Conservation (phyloP, 2,888 invertebrate genomes). For the Andrena trimmerana region DNA sequence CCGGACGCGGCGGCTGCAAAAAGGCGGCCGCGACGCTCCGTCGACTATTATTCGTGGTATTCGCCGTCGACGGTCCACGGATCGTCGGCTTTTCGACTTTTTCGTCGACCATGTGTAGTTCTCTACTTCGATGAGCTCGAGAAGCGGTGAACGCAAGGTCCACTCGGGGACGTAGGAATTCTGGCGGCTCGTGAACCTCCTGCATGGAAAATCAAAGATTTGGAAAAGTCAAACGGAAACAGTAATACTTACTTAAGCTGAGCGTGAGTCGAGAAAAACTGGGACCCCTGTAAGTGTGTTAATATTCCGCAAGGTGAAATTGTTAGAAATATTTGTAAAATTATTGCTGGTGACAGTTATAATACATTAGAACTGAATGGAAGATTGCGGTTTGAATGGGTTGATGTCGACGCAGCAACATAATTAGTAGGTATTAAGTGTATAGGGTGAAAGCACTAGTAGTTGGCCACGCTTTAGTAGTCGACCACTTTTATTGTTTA, state of each 20-base stretch:
- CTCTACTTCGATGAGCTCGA: background rate
- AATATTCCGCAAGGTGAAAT: too few species aligned
- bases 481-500: too few species aligned
- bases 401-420: too few species aligned
- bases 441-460: too few species aligned
- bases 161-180: background rate
- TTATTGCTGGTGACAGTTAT: too few species aligned
- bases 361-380: too few species aligned
- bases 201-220: background rate
- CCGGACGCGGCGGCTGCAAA: slow-evolving; percentile 35
- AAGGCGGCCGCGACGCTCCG: slow-evolving; percentile 22
- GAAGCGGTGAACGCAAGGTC: background rate
- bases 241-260: background rate
- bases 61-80: slow-evolving; percentile 2
- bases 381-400: too few species aligned
- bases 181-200: background rate
- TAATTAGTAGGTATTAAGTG: too few species aligned
- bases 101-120: background rate
- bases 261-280: background rate
- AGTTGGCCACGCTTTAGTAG: too few species aligned
- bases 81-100: slow-evolving; percentile 7
- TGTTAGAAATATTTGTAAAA: too few species aligned
- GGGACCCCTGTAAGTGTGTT: too few species aligned
- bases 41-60: slow-evolving; percentile 38
- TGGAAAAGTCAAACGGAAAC: background rate